A percentile compares a stretch with the other conserved stretches of the same genome.
Conservation (phyloP, 2,113 vertebrate species). For the Brachyhypopomus occidentalis region DNA sequence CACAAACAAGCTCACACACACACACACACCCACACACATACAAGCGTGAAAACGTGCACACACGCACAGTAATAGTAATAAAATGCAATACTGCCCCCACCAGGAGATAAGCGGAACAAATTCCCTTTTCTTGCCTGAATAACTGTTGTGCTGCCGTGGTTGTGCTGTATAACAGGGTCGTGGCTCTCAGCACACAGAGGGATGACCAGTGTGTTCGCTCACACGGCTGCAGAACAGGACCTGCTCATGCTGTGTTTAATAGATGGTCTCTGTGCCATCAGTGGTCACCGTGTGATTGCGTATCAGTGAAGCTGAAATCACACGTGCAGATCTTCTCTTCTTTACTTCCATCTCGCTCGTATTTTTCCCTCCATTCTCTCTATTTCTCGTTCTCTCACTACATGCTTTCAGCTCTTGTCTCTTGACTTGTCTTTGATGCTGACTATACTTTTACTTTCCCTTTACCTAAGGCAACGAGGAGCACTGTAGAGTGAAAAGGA, state of each 20-base stretch:
- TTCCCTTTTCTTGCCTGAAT: conserved; percentile 17
- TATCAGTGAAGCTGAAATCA: background rate
- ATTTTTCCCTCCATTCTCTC: background rate
- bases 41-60: background rate
- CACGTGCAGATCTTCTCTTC: background rate
- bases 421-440: conserved; percentile 43
- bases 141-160: conserved; percentile 25
- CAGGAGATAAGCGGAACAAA: conserved; percentile 36
- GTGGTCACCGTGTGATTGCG: background rate
- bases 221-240: conserved; percentile 5
- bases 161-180: background rate
- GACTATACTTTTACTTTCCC: conserved; percentile 20
- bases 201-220: conserved; percentile 32
- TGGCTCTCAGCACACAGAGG: background rate
- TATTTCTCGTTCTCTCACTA: background rate
- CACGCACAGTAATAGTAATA: background rate
- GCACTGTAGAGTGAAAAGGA: background rate
- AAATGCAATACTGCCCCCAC: conserved; percentile 51
- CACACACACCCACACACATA: conserved; percentile 1
- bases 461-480: background rate
- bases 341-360: background rate
- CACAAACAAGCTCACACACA: too few relatives aligned
- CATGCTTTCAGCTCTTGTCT: background rate
- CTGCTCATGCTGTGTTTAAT: background rate
- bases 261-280: background rate